A percentile compares a stretch with the other conserved stretches of the same genome.
Conservation (phyloP, 2,797 vertebrate genomes). For the Sebastiscus tertius region DNA sequence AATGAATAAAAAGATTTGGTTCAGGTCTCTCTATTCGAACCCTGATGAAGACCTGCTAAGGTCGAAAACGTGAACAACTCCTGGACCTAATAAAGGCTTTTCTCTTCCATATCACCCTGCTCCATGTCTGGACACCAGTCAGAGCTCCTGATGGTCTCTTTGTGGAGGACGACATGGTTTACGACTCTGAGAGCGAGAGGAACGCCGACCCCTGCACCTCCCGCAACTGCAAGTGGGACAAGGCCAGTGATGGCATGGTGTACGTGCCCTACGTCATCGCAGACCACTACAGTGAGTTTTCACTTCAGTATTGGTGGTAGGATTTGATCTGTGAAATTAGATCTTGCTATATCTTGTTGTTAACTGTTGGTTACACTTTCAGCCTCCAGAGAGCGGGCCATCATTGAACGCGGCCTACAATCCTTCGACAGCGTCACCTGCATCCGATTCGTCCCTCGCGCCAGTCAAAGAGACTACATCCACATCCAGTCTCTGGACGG, state of each 20-base stretch:
- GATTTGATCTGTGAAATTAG: background rate
- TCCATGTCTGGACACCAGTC: background rate
- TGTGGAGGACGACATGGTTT: background rate
- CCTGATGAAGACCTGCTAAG: too few species aligned
- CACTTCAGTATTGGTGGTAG: background rate
- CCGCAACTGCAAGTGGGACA: constrained; percentile 4
- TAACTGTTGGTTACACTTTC: background rate
- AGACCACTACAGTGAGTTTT: constrained; percentile 19
- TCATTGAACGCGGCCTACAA: background rate
- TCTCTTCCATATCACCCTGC: background rate
- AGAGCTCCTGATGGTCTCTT: background rate
- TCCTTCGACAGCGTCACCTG: background rate
- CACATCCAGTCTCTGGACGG: constrained; percentile 9
- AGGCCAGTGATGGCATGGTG: constrained; percentile 1
- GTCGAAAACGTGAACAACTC: too few species aligned
- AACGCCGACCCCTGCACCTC: constrained; percentile 25
- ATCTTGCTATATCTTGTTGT: background rate
- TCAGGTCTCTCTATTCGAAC: too few species aligned
- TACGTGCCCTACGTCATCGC: constrained; percentile 11
- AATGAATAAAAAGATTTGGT: too few species aligned
- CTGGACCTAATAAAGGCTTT: background rate
- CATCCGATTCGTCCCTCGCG: background rate
- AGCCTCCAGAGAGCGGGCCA: background rate
- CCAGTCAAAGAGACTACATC: background rate
- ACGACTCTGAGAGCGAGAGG: background rate